A percentile compares a stretch with the other conserved stretches of the same genome.
Conservation (phyloP, 2,888 invertebrate genomes). For the Leucoptera coffeella region DNA sequence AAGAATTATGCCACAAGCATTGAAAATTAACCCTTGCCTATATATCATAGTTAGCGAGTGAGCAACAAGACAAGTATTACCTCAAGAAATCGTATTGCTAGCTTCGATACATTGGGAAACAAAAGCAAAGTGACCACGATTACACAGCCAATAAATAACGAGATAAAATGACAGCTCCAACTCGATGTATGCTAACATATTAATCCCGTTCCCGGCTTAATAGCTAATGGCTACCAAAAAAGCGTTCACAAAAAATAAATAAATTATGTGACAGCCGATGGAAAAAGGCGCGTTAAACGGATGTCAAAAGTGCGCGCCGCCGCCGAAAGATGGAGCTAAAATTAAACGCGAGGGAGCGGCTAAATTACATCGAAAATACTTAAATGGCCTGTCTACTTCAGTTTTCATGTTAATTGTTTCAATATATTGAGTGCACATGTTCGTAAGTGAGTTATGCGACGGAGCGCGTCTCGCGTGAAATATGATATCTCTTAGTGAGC, state of each 20-base stretch:
- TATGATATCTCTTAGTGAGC: constrained; percentile 36
- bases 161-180: neutral
- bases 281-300: constrained; percentile 41
- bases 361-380: constrained; percentile 40
- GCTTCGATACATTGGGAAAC: neutral
- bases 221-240: constrained; percentile 45
- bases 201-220: constrained; percentile 42
- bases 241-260: constrained; percentile 17
- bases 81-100: no score
- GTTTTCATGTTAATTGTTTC: constrained; percentile 41
- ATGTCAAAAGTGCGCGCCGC: constrained; percentile 40
- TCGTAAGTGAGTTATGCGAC: constrained; percentile 27
- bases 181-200: constrained; percentile 25
- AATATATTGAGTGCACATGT: constrained; percentile 48
- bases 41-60: no score
- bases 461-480: constrained; percentile 34
- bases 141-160: no score
- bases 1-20: no score
- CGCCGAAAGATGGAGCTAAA: constrained; percentile 28
- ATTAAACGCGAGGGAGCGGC: constrained; percentile 13
- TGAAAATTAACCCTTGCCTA: no score
- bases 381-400: constrained; percentile 27
- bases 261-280: constrained; percentile 42
- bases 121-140: neutral
- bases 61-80: no score